Base-by-base conservation (phyloP, 2,113 vertebrate genomes). In the Formicarius rufipectus region DNA sequence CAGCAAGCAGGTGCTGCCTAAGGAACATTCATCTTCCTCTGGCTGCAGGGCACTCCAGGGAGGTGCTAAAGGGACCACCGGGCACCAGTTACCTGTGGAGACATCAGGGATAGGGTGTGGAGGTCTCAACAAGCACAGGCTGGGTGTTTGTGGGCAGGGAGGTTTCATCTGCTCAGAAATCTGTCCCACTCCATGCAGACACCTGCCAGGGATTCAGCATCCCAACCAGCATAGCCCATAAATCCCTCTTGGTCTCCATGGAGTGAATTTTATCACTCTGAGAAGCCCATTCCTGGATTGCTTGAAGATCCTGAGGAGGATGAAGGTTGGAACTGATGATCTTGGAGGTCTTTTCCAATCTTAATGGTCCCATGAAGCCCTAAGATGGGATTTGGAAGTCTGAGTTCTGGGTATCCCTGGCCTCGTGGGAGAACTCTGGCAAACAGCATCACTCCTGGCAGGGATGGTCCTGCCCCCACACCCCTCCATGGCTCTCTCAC, bases 1-100 rank as follows among this genome's bases (percentile, higher is more conserved):
- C 93, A 72, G 71, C 88, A 75, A 95, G 84, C 84, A 94, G 97
- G 87, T 97, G 90, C 44, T 7, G 78, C 72, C 52, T 78, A 17
- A 39, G 25, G 79, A 85, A 53, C 84, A 95, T 97, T 91, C 62
- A 39, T 97, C 81, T 78, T 96, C 59, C 35, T 8, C 24, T 44
- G 56, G 59, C 81, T 13, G 10, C 3, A 47, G 76, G 67, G 71
- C 33, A 13, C 68, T 44, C 59, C 76, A 55, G 84, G 84, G 84
- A 64, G 37, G 68, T 2, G 7, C 62, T 71, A 23, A 69, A 42
- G 84, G 75, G 74, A 88, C 40, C 27, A 13, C 8, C 44, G 78
- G 84, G 94, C 15, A 37, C 45, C 90, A 4, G 33, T 76, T 84
- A 67, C 84, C 74, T 2, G 13, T 18, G 37, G 49, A 39, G 39